Base-by-base conservation (phyloP, 2,888 invertebrate species). In the Orchestes rusci region DNA sequence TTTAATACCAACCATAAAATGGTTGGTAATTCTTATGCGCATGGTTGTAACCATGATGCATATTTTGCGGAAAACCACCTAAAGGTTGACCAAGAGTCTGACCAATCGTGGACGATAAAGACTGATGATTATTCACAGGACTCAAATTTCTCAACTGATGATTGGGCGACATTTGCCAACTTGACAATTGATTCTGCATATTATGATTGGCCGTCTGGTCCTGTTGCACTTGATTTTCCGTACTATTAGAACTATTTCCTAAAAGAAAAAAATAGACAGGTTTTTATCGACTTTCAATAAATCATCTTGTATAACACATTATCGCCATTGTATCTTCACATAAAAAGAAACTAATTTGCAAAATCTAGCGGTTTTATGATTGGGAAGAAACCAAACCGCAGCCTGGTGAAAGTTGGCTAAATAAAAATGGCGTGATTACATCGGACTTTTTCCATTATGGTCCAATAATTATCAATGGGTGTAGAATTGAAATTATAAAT, bases 181-280 rank as follows among this genome's bases (percentile, higher is more conserved):
- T 45, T 5, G 49, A 39, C 19, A 49, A 30, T 20, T 48, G 48
- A 10, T 49, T 45, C 33, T 45, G 45, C 18, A 45, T 45, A 16
- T 27, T 39, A 35, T 37, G 45, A 5, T 7, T 10, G 12, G 17
- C n/a, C 2, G 41, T 12, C 28, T 45, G 45, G 5, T 49, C 42
- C 20, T 39, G 40, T 32, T 49, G 45, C 4, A 13, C 16, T 2
- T 39, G 31, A 10, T 23, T 54, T 17, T 66, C 65, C 44, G 60
- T 64, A 33, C 62, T 60, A 53, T 62, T 63, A 23, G 46, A 44
- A 49, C 60, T 63, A 41, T 64, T 64, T 3, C 58, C 65, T 65
- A 8, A 31, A 13, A 12, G n/a, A n/a, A n/a, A n/a, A n/a, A n/a
- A n/a, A n/a, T n/a, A n/a, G n/a, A n/a, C n/a, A n/a, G n/a, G n/a